Percentiles rank a stretch among this genome's conserved stretches.
Conservation (phyloP, 2,797 vertebrate species). For the Huso huso region DNA sequence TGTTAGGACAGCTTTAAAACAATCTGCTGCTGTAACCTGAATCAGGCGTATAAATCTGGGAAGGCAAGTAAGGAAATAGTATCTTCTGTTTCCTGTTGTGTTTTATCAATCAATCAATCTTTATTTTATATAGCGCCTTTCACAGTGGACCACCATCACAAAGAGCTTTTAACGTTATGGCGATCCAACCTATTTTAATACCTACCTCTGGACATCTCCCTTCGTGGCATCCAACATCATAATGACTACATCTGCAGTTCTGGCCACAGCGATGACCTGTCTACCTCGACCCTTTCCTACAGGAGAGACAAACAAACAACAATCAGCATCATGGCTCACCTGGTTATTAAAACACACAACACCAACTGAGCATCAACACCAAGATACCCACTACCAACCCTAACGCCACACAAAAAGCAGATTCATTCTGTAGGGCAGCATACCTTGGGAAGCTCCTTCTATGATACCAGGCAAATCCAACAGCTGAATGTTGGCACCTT, state of each 20-base stretch:
- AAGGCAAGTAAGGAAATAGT: no score
- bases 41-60: no score
- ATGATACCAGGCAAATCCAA: slow-evolving; percentile 98
- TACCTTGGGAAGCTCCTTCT: slow-evolving; percentile 95
- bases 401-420: neutral
- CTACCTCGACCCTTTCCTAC: slow-evolving; percentile 91
- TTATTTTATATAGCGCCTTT: no score
- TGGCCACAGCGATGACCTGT: slow-evolving; percentile 94
- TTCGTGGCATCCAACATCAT: slow-evolving; percentile 99
- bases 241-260: slow-evolving; percentile 91
- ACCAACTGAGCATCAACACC: neutral
- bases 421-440: neutral
- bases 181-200: neutral
- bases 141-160: no score
- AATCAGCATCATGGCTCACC: no score
- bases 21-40: neutral
- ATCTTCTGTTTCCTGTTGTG: no score
- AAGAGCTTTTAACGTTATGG: no score
- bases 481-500: slow-evolving; percentile 96
- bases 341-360: no score
- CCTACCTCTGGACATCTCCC: slow-evolving; percentile 90
- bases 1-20: neutral
- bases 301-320: slow-evolving; percentile 3
- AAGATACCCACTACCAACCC: slow-evolving; percentile 13
- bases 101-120: no score